A percentile compares a stretch with the other conserved stretches of the same genome.
phyloP scores from a whole-genome alignment of 2,888 invertebrate species.

The Dendrolimus houi region DNA sequence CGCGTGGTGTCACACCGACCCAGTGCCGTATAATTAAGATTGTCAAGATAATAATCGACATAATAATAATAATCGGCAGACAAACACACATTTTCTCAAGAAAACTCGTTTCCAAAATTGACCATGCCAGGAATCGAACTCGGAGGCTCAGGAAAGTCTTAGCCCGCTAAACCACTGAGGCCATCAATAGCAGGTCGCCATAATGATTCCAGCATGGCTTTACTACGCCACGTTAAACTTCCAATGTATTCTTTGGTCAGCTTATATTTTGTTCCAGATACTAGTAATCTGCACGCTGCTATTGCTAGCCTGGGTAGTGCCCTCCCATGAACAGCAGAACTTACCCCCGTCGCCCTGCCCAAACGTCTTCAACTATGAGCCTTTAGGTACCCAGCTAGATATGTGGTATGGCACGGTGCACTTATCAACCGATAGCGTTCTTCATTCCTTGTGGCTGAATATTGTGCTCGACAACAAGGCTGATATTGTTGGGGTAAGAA shows the following conservation, averaged over 20 bases:
- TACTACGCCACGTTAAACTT: no score
- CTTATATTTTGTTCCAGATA: background rate
- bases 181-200: no score
- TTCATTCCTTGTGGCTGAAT: slow-evolving; percentile 75
- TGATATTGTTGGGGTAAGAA: slow-evolving; percentile 73
- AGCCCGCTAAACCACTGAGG: no score
- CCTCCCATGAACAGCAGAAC: slow-evolving; percentile 33
- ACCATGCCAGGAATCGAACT: no score
- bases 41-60: no score
- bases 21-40: no score
- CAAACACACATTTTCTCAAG: no score
- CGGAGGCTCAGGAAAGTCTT: no score
- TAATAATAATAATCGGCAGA: no score
- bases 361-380: slow-evolving; percentile 72
- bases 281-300: slow-evolving; percentile 13
- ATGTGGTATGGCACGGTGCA: slow-evolving; percentile 76
- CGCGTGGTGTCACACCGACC: no score
- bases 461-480: slow-evolving; percentile 73
- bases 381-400: slow-evolving; percentile 58
- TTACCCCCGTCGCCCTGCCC: slow-evolving; percentile 71
- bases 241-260: background rate
- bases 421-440: slow-evolving; percentile 64
- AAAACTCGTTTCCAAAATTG: no score
- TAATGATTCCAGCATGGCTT: no score
- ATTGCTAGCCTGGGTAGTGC: slow-evolving; percentile 22